Evolutionary conservation across 1,140 invertebrate genomes (phyloP).

Genomic region (Lordiphosa stackelbergi): DNA sequence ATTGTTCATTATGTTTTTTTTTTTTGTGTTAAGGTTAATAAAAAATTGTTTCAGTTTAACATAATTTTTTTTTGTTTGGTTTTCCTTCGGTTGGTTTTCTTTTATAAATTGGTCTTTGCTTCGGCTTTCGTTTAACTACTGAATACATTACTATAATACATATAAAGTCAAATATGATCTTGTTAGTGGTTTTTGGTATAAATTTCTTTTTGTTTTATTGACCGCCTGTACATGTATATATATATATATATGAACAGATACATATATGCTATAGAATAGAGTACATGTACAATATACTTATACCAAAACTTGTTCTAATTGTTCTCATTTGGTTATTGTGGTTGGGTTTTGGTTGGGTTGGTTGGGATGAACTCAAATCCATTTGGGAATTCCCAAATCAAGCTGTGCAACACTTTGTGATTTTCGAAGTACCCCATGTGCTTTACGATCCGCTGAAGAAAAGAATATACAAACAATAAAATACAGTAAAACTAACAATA

Average conservation of each 20-base stretch:
- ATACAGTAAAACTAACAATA: constrained; percentile 5
- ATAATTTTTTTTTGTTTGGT: constrained; percentile 47
- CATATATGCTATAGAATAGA: constrained; percentile 15
- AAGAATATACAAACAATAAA: constrained; percentile 32
- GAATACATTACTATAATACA: constrained; percentile 72
- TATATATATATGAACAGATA: constrained; percentile 13
- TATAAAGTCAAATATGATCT: constrained; percentile 72
- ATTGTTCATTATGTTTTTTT: constrained; percentile 24
- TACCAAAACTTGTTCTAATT: constrained; percentile 30
- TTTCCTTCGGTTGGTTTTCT: constrained; percentile 12
- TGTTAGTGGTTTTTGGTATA: constrained; percentile 33
- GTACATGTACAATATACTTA: constrained; percentile 22
- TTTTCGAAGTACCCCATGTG: constrained; percentile 41
- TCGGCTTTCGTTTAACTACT: constrained; percentile 65
- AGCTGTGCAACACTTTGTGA: constrained; percentile 33
- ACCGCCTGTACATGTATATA: constrained; percentile 49
- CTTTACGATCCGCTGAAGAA: constrained; percentile 50
- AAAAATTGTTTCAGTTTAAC: constrained; percentile 70
- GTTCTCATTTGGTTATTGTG: constrained; percentile 4
- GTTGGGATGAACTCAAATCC: constrained; percentile 25
- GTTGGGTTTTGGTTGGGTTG: constrained; percentile 5
- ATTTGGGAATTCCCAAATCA: constrained; percentile 27
- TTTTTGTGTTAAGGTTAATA: constrained; percentile 30
- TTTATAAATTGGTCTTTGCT: constrained; percentile 73
- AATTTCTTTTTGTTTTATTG: constrained; percentile 26